Base-by-base conservation (phyloP, 2,797 vertebrate species). In the Ctenosaura bakeri region DNA sequence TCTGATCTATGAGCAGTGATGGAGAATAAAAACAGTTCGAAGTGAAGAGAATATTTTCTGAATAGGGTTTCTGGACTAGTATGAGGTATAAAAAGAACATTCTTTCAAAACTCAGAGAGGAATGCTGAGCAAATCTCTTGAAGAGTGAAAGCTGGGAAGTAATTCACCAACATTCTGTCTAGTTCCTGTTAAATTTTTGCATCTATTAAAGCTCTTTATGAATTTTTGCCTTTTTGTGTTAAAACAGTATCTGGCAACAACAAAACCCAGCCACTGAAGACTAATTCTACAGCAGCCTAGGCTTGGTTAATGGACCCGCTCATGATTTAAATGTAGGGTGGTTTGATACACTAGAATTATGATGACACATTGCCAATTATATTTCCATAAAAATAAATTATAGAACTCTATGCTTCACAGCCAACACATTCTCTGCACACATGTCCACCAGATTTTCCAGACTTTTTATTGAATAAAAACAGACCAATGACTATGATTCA, bases 371-470 rank as follows among this genome's bases (percentile, higher is more conserved):
- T 76, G 71, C 52, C 88, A 76, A 83, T 76, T 76, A 83, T 76
- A 76, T 52, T 76, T 76, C 62, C 54, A 83, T 74, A 42, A 82
- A 74, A 73, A 88, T 52, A 88, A 73, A 29, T 50, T 83, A 62
- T 50, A n/a, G 35, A 62, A 62, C n/a, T 76, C 38, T 38, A 16
- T 62, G 42, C 42, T 83, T 89, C 77, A 74, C 81, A 83, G 54
- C 56, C 81, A 83, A 42, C 32, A 84, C 32, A 89, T 89, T 89
- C 71, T 77, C 42, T 46, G 42, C 56, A 83, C 88, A 89, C 32
- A 84, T 84, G 71, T 52, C 56, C 81, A 76, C 88, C 81, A 89
- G 71, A 89, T 89, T 89, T 84, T 89, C 82, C 81, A 89, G 56
- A 59, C 54, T 76, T 26, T 89, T 50, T 38, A 83, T 3, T 56